These are phyloP conservation scores for Oscheius sp. DNA, from an alignment of 2,888 invertebrate genomes.

Conservation along the genomic window DNA sequence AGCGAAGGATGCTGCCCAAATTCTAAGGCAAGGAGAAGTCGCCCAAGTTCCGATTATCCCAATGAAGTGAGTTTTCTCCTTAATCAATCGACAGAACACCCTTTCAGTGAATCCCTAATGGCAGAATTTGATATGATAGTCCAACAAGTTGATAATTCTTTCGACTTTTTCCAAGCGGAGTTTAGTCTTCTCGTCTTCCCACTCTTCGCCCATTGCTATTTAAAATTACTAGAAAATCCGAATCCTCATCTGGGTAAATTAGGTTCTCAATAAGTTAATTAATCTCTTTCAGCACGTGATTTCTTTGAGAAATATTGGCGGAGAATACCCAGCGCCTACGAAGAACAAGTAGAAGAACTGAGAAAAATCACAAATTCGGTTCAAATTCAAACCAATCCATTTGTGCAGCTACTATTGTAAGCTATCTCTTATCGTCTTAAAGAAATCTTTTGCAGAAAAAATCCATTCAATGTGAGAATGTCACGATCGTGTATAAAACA, in stretches of 20 bases:
- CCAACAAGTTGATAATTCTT: constrained; percentile 47
- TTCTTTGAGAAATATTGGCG: constrained; percentile 46
- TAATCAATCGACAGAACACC: background rate
- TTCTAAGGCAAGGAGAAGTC: constrained; percentile 31
- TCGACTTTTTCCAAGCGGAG: constrained; percentile 47
- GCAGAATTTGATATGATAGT: constrained; percentile 52
- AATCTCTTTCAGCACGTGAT: constrained; percentile 24
- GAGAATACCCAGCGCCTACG: constrained; percentile 43
- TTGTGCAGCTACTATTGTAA: constrained; percentile 33
- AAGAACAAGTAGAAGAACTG: constrained; percentile 35
- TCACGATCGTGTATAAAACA: constrained; percentile 42
- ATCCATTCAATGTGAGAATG: constrained; percentile 33
- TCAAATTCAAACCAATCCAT: constrained; percentile 32
- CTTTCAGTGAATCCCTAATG: constrained; percentile 46
- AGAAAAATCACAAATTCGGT: constrained; percentile 36
- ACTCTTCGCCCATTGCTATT: constrained; percentile 51
- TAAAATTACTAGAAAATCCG: constrained; percentile 25
- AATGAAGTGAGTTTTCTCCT: constrained; percentile 21
- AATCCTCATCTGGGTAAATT: background rate
- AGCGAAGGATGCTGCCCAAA: constrained; percentile 35
- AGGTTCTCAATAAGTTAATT: background rate
- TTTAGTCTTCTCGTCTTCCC: constrained; percentile 40
- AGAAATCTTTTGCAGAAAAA: constrained; percentile 29
- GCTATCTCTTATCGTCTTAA: background rate
- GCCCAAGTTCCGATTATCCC: constrained; percentile 30